Conservation (phyloP, 2,888 invertebrate genomes). For the Pyrgus malvae region DNA sequence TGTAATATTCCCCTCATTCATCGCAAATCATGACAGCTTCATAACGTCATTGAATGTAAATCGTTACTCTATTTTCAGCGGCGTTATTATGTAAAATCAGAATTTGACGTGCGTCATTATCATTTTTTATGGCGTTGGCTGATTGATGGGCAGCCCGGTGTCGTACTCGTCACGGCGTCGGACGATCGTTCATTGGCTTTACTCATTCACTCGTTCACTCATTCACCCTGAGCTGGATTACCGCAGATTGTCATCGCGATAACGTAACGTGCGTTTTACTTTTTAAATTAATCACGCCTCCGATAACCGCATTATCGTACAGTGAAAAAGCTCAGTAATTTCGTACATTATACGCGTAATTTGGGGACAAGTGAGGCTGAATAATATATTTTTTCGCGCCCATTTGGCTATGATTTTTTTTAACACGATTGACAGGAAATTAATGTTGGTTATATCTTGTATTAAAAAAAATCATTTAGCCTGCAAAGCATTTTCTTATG, state of each 20-base stretch:
- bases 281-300: constrained; percentile 37
- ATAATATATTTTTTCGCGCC: constrained; percentile 13
- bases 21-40: not conserved
- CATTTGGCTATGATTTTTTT: not conserved
- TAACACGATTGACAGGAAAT: not conserved
- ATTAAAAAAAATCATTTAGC: too few relatives aligned
- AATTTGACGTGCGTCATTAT: constrained; percentile 23
- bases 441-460: too few relatives aligned
- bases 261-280: constrained; percentile 37
- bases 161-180: constrained; percentile 51
- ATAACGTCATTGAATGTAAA: constrained; percentile 19
- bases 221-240: constrained; percentile 53
- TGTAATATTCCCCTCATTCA: not conserved
- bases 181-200: constrained; percentile 55
- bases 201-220: constrained; percentile 51
- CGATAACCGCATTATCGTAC: constrained; percentile 21
- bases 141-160: constrained; percentile 41
- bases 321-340: constrained; percentile 22
- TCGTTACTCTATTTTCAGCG: constrained; percentile 25
- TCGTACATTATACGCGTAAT: constrained; percentile 17
- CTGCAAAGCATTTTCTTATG: constrained; percentile 6
- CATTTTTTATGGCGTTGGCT: constrained; percentile 26
- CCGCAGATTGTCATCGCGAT: constrained; percentile 55
- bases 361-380: constrained; percentile 2
- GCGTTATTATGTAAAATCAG: constrained; percentile 25